These are phyloP conservation scores for Intellagama lesueurii DNA, from an alignment of 2,797 vertebrate genomes.

Conservation along the genomic window DNA sequence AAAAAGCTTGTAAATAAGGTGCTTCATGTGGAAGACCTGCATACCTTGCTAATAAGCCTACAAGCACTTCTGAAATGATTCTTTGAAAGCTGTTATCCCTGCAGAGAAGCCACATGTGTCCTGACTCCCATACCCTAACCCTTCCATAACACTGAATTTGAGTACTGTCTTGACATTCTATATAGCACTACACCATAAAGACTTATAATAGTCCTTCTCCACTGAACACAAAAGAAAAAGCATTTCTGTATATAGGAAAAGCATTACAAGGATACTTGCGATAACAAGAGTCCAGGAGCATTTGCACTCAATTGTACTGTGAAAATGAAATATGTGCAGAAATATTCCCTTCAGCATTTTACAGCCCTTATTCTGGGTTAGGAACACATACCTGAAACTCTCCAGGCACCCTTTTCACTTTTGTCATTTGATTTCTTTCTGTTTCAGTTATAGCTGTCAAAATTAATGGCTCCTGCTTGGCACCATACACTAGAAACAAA, in stretches of 20 bases:
- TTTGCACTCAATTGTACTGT: background rate
- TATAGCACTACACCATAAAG: too few species aligned
- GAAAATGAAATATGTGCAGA: background rate
- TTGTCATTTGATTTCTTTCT: conserved; percentile 70
- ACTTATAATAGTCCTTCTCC: too few species aligned
- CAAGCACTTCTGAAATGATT: background rate
- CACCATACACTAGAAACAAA: conserved; percentile 81
- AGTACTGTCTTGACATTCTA: too few species aligned
- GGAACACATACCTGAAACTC: conserved; percentile 80
- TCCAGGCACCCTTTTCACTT: conserved; percentile 72
- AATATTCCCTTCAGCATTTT: background rate
- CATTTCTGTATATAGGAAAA: background rate
- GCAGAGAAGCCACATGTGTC: background rate
- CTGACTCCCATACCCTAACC: too few species aligned
- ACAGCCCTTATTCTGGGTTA: conserved; percentile 32
- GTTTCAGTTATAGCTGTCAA: conserved; percentile 82
- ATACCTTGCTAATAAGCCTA: background rate
- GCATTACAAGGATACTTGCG: background rate
- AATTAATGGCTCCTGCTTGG: conserved; percentile 80
- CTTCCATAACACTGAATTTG: too few species aligned
- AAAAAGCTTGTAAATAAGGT: background rate
- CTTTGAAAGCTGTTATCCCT: background rate
- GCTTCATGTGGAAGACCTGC: background rate
- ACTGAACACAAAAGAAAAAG: too few species aligned
- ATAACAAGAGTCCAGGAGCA: background rate